Evolutionary conservation across 2,888 invertebrate genomes (phyloP).

Genomic region (Dromius quadrimaculatus): DNA sequence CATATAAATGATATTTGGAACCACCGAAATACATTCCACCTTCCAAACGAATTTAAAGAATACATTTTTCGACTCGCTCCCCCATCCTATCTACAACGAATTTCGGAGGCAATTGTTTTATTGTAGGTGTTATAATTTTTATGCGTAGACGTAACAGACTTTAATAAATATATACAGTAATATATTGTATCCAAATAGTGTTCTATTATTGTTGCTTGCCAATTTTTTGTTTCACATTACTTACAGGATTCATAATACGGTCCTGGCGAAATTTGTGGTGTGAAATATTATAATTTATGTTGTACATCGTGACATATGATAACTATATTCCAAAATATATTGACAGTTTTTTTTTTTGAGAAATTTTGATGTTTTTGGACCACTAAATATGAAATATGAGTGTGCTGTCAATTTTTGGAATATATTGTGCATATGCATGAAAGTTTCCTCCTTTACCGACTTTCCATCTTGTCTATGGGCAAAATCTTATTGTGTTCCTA

Average conservation of each 20-base stretch:
- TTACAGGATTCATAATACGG: conserved; percentile 4
- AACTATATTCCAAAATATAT: no score
- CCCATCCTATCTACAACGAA: conserved; percentile 2
- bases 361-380: no score
- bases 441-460: conserved; percentile 19
- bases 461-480: conserved; percentile 23
- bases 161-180: conserved; percentile 36
- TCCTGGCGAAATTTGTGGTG: background rate
- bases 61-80: conserved; percentile 7
- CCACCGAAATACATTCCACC: conserved; percentile 45
- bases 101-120: conserved; percentile 4
- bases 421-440: no score
- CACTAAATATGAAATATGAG: no score
- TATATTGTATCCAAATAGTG: conserved; percentile 35
- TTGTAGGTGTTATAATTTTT: conserved; percentile 32
- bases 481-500: conserved; percentile 42
- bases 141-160: conserved; percentile 19
- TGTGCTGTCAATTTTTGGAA: no score
- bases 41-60: conserved; percentile 46
- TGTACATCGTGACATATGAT: no score
- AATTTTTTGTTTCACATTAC: conserved; percentile 19
- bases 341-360: no score
- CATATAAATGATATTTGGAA: conserved; percentile 33
- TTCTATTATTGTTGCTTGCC: conserved; percentile 37
- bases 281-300: no score